Conservation (phyloP, 2,113 vertebrate genomes). For the Gopherus evgoodei region DNA sequence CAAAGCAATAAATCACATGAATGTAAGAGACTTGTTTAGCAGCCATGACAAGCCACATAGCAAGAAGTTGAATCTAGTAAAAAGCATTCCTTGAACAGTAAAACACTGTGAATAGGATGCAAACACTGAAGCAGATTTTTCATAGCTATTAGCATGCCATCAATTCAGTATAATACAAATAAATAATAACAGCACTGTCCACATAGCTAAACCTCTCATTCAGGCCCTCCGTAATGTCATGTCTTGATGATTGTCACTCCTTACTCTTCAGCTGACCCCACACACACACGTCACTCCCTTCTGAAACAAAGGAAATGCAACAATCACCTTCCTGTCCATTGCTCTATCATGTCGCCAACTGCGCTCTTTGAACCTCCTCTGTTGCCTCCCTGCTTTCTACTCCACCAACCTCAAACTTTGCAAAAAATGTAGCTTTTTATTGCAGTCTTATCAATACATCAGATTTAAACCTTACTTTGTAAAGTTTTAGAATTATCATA, state of each 20-base stretch:
- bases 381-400: not conserved
- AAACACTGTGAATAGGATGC: fast-evolving
- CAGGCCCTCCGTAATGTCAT: not conserved
- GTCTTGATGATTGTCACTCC: not conserved
- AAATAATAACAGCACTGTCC: fast-evolving
- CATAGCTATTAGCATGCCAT: not conserved
- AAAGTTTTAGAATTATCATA: not conserved
- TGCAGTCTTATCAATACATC: not conserved
- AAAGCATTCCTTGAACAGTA: not conserved
- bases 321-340: not conserved
- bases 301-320: not conserved
- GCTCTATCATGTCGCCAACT: not conserved
- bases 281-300: not conserved
- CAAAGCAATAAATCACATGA: not conserved
- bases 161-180: not conserved
- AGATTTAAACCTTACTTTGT: not conserved
- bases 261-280: not conserved
- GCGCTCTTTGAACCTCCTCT: fast-evolving
- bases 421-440: not conserved
- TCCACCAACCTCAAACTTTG: not conserved
- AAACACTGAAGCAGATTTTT: not conserved
- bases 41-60: fast-evolving
- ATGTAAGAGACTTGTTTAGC: not conserved
- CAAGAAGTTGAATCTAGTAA: not conserved
- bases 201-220: not conserved